These are phyloP conservation scores for Dicyrtoma fusca DNA, from an alignment of 2,888 invertebrate genomes.

Conservation along the genomic window DNA sequence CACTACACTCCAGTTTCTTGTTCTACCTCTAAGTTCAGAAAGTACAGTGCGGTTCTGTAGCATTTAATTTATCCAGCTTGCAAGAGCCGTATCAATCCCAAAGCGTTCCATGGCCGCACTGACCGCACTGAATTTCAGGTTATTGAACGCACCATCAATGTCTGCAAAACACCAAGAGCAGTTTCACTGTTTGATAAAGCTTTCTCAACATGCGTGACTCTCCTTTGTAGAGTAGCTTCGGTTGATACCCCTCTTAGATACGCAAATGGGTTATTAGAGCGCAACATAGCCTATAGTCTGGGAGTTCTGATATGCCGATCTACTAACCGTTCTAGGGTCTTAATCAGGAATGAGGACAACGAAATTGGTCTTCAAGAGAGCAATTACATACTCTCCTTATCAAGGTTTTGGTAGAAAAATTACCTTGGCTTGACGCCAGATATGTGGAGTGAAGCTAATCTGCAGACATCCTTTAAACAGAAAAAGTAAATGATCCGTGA, in stretches of 20 bases:
- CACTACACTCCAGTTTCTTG: no score
- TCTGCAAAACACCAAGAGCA: conserved; percentile 49
- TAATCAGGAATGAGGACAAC: conserved; percentile 42
- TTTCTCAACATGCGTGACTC: conserved; percentile 3
- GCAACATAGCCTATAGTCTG: background rate
- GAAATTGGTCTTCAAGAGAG: conserved; percentile 42
- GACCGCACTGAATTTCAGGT: conserved; percentile 31
- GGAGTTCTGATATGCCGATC: conserved; percentile 27
- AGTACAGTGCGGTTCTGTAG: no score
- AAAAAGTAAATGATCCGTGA: background rate
- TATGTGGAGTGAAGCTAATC: conserved; percentile 11
- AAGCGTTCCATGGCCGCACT: conserved; percentile 36
- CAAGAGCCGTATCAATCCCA: background rate
- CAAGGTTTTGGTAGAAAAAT: conserved; percentile 44
- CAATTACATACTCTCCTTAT: conserved; percentile 23
- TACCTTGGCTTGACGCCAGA: conserved; percentile 12
- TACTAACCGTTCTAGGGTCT: conserved; percentile 38
- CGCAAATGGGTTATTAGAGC: conserved; percentile 25
- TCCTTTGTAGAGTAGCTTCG: conserved; percentile 39
- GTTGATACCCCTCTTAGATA: conserved; percentile 42
- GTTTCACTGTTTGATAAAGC: conserved; percentile 39
- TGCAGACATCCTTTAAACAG: conserved; percentile 22
- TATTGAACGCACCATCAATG: conserved; percentile 56
- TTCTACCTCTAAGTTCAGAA: no score
- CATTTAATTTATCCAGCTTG: conserved; percentile 7